These are phyloP conservation scores for Archegozetes longisetosus DNA, from an alignment of 1,140 invertebrate genomes.

Conservation along the genomic window DNA sequence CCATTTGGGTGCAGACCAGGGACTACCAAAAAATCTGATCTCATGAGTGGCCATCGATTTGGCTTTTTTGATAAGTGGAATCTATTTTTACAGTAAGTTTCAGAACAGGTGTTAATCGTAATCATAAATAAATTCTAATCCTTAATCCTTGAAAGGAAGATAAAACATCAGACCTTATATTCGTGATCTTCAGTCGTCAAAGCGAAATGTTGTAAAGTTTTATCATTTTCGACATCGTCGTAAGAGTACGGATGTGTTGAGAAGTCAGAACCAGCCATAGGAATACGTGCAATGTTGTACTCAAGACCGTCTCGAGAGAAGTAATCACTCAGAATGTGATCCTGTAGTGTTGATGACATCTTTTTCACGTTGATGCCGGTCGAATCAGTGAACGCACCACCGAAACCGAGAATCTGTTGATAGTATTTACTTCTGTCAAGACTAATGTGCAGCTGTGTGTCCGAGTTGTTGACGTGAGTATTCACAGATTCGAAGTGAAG, in stretches of 20 bases:
- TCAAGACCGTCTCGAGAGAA: conserved; percentile 32
- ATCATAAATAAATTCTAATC: too few species aligned
- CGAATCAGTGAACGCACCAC: conserved; percentile 72
- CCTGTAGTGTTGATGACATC: conserved; percentile 37
- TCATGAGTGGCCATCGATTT: conserved; percentile 27
- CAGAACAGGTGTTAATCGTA: too few species aligned
- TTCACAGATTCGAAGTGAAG: too few species aligned
- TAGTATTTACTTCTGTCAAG: conserved; percentile 22
- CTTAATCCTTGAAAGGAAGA: too few species aligned
- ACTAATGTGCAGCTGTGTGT: too few species aligned
- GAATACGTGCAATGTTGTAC: conserved; percentile 55
- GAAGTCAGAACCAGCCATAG: too few species aligned
- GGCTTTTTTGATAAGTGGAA: conserved; percentile 45
- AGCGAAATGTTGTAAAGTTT: conserved; percentile 57
- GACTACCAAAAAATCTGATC: conserved; percentile 43
- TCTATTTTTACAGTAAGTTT: conserved; percentile 36
- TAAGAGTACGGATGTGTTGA: too few species aligned
- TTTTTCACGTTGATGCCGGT: conserved; percentile 52
- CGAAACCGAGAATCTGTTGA: conserved; percentile 51
- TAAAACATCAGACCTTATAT: conserved; percentile 43
- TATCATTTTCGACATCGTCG: too few species aligned
- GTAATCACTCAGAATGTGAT: conserved; percentile 26
- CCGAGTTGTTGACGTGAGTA: too few species aligned
- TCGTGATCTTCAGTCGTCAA: conserved; percentile 45
- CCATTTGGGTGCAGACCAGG: too few species aligned